These are phyloP conservation scores for Pseudococcus longispinus DNA, from an alignment of 2,888 invertebrate species.

Conservation along the genomic window DNA sequence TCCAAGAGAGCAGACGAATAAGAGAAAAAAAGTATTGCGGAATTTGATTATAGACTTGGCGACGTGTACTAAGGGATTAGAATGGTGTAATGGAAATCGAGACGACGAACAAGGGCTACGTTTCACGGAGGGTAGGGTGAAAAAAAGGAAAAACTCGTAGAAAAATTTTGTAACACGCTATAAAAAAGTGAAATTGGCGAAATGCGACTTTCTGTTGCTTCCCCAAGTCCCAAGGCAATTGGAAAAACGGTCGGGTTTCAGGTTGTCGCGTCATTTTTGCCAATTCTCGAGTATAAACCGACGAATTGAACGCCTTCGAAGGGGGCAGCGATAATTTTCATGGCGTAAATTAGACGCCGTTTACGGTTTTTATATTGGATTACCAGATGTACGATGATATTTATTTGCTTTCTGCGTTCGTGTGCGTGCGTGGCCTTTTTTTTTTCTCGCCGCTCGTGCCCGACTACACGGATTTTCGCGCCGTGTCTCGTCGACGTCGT, in stretches of 20 bases:
- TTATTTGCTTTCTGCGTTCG: background rate
- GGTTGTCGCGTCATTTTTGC: background rate
- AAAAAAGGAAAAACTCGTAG: background rate
- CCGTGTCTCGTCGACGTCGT: background rate
- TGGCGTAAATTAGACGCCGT: slow-evolving; percentile 18
- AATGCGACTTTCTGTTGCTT: slow-evolving; percentile 25
- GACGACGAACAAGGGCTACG: background rate
- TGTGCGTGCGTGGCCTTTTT: background rate
- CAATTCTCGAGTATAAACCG: background rate
- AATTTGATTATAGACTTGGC: slow-evolving; percentile 24
- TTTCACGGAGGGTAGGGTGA: too few species aligned
- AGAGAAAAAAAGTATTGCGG: background rate
- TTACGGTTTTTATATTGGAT: slow-evolving; percentile 28
- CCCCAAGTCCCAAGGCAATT: slow-evolving; percentile 19
- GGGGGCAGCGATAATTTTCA: background rate
- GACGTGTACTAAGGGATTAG: background rate
- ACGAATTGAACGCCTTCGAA: background rate
- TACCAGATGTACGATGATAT: background rate
- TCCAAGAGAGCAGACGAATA: background rate
- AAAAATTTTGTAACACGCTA: background rate
- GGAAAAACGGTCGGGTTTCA: slow-evolving; percentile 2
- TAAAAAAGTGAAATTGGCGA: slow-evolving; percentile 18
- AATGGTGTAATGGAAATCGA: slow-evolving; percentile 1
- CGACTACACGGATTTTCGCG: background rate
- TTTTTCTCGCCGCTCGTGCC: background rate